phyloP scores from a whole-genome alignment of 2,888 invertebrate genomes.

The Schrankia costaestrigalis region DNA sequence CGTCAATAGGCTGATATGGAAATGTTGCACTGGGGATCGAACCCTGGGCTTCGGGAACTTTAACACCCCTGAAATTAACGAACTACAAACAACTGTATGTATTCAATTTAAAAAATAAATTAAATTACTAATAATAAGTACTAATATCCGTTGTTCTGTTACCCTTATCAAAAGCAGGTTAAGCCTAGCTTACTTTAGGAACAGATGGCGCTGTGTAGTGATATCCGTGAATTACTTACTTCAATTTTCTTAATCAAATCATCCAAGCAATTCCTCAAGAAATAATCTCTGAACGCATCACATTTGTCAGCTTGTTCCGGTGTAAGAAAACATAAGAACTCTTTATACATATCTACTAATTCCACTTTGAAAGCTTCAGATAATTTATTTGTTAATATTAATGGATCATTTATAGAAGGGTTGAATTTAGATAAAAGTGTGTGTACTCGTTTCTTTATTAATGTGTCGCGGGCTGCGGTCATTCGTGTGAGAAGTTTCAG shows the following conservation, averaged over 20 bases:
- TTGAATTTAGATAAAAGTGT: slow-evolving; percentile 44
- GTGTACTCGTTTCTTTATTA: slow-evolving; percentile 38
- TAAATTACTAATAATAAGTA: no score
- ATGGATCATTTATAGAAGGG: slow-evolving; percentile 32
- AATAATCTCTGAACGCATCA: slow-evolving; percentile 55
- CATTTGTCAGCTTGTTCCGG: slow-evolving; percentile 58
- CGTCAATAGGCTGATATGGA: no score
- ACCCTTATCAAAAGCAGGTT: no score
- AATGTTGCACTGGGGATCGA: no score
- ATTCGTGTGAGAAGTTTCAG: slow-evolving; percentile 43
- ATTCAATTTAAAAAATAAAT: no score
- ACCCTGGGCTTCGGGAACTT: no score
- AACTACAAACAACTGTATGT: no score
- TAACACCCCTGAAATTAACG: no score
- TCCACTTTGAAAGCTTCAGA: slow-evolving; percentile 36
- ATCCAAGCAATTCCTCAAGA: slow-evolving; percentile 45
- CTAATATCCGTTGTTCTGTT: no score
- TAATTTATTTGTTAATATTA: slow-evolving; percentile 36
- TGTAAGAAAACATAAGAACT: slow-evolving; percentile 61
- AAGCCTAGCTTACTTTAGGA: no score
- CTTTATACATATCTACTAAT: slow-evolving; percentile 52
- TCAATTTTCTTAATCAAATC: slow-evolving; percentile 53
- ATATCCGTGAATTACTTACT: slow-evolving; percentile 37
- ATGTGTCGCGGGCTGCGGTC: slow-evolving; percentile 20
- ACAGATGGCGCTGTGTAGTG: no score